Conservation (phyloP, 2,888 invertebrate species). For the Petrophora chlorosata region DNA sequence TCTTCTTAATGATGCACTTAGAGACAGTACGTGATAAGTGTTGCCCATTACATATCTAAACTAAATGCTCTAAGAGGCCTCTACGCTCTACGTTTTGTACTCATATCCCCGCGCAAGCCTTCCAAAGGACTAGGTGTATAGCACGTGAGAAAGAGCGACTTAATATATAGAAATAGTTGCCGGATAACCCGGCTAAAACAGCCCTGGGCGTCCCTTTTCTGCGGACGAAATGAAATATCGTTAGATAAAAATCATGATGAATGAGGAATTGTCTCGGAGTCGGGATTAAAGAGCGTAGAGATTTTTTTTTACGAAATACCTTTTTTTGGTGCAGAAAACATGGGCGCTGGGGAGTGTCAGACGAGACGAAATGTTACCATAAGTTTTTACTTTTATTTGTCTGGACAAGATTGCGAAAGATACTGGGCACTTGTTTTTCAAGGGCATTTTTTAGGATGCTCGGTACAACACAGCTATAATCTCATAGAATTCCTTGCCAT, state of each 20-base stretch:
- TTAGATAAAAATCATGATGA: slow-evolving; percentile 31
- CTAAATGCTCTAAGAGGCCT: too few relatives aligned
- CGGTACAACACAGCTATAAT: too few relatives aligned
- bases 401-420: not conserved
- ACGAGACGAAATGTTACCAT: slow-evolving; percentile 9
- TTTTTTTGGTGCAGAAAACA: slow-evolving; percentile 15
- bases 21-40: too few relatives aligned
- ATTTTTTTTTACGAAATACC: slow-evolving; percentile 23
- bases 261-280: slow-evolving; percentile 25
- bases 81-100: too few relatives aligned
- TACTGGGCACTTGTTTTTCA: not conserved
- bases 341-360: slow-evolving; percentile 9
- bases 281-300: slow-evolving; percentile 25
- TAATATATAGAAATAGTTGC: not conserved
- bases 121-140: too few relatives aligned
- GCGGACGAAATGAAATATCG: slow-evolving; percentile 34
- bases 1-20: too few relatives aligned
- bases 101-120: too few relatives aligned
- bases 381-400: slow-evolving; percentile 7
- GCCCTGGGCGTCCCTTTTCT: slow-evolving; percentile 5
- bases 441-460: too few relatives aligned
- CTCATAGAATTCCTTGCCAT: too few relatives aligned
- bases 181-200: slow-evolving; percentile 10
- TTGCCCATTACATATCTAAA: too few relatives aligned
- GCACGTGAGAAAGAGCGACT: not conserved